Percentiles rank a stretch among this genome's conserved stretches.
Conservation (phyloP, 1,140 invertebrate genomes). For the Hestina assimilis region DNA sequence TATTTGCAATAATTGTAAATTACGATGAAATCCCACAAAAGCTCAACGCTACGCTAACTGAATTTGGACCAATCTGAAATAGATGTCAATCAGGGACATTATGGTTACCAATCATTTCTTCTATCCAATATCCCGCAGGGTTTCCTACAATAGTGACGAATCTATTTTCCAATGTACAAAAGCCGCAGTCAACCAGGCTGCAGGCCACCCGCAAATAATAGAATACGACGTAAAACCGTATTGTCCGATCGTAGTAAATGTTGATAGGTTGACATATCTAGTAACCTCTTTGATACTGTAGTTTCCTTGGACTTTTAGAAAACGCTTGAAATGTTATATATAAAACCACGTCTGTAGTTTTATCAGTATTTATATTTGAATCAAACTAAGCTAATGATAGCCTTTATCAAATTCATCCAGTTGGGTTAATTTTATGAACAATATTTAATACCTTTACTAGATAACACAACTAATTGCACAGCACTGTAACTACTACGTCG, state of each 20-base stretch:
- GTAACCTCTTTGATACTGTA: not conserved
- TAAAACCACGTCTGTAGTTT: not conserved
- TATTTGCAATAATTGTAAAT: not conserved
- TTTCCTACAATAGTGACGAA: conserved; percentile 51
- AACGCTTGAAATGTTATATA: not conserved
- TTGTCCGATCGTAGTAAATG: conserved; percentile 44
- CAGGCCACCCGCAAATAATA: conserved; percentile 62
- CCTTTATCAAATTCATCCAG: too few relatives aligned
- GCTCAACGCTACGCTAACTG: not conserved
- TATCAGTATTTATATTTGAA: not conserved
- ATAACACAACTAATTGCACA: too few relatives aligned
- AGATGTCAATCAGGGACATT: conserved; percentile 33
- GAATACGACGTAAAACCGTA: conserved; percentile 43
- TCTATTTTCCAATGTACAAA: conserved; percentile 53
- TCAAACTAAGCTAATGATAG: too few relatives aligned
- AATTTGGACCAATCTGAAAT: conserved; percentile 14
- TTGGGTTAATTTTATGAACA: too few relatives aligned
- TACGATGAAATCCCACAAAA: not conserved
- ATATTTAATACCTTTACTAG: too few relatives aligned
- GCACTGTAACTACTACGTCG: too few relatives aligned
- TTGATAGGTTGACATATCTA: conserved; percentile 42
- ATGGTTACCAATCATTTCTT: conserved; percentile 33
- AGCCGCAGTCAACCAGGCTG: conserved; percentile 29
- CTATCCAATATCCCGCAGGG: conserved; percentile 39
- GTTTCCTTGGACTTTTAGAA: not conserved